A percentile compares a stretch with the other conserved stretches of the same genome.
phyloP scores from a whole-genome alignment of 2,113 vertebrate species.

The Hydropotes inermis region DNA sequence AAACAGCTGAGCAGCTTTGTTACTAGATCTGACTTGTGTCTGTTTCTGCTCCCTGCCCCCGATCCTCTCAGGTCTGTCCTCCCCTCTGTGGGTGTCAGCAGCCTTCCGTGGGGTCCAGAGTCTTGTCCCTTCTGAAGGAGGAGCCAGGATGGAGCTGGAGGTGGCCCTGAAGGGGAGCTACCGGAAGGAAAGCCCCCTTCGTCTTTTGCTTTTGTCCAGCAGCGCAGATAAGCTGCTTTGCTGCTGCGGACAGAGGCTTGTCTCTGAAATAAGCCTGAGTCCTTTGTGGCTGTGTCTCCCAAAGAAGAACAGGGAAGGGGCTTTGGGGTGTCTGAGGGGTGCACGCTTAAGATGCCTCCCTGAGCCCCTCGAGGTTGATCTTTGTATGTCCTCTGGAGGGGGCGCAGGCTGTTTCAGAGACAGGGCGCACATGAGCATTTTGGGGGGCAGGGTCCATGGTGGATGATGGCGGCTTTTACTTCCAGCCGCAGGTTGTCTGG shows the following conservation, averaged over 20 bases:
- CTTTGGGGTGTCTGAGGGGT: slow-evolving; percentile 27
- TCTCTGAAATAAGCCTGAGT: neutral
- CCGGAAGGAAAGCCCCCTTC: neutral
- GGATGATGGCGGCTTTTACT: accelerated
- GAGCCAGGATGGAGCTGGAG: no score
- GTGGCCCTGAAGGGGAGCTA: neutral
- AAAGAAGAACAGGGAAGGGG: slow-evolving; percentile 22
- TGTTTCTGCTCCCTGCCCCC: neutral
- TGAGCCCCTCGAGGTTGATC: slow-evolving; percentile 35
- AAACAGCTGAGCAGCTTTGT: no score
- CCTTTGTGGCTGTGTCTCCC: neutral
- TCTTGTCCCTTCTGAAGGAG: neutral
- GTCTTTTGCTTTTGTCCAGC: neutral
- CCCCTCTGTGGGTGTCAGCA: neutral
- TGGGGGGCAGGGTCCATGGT: neutral
- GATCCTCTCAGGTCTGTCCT: neutral
- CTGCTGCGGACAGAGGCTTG: neutral
- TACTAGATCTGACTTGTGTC: no score
- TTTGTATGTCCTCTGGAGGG: neutral
- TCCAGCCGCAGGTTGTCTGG: no score
- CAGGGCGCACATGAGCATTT: accelerated
- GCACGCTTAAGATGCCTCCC: slow-evolving; percentile 28
- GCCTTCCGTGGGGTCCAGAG: neutral
- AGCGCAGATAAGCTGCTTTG: neutral
- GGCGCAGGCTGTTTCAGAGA: neutral